Percentiles rank a stretch among this genome's conserved stretches.
phyloP scores from a whole-genome alignment of 2,113 vertebrate genomes.

The Sardina pilchardus region DNA sequence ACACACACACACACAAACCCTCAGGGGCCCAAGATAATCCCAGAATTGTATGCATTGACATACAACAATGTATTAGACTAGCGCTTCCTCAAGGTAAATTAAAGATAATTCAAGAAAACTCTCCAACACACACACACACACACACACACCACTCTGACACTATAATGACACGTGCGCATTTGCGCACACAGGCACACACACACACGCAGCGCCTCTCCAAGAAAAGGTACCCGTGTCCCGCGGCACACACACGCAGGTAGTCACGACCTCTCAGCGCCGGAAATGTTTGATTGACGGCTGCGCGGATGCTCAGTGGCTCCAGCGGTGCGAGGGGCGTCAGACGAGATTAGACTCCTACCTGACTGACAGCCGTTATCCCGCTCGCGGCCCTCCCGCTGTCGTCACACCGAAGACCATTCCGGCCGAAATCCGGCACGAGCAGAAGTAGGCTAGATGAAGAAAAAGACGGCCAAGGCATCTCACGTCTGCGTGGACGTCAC shows the following conservation, averaged over 20 bases:
- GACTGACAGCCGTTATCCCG: background rate
- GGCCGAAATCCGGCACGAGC: background rate
- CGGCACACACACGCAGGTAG: background rate
- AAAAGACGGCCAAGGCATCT: no score
- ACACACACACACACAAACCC: no score
- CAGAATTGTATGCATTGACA: no score
- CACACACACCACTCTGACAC: background rate
- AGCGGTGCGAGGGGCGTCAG: slow-evolving; percentile 30
- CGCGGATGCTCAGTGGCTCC: slow-evolving; percentile 26
- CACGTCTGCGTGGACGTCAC: background rate
- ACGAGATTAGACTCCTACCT: slow-evolving; percentile 34
- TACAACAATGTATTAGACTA: no score
- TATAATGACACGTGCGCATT: background rate
- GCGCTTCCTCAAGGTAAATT: no score
- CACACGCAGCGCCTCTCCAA: background rate
- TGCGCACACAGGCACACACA: background rate
- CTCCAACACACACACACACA: background rate
- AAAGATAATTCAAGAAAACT: no score
- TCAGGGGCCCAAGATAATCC: no score
- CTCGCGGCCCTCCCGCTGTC: background rate
- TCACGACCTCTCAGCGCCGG: background rate
- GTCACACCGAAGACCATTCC: background rate
- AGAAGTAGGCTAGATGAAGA: background rate
- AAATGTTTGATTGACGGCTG: slow-evolving; percentile 31
- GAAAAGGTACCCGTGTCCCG: background rate